Base-by-base conservation (phyloP, 1,140 invertebrate species). In the Macrotrachela quadricornifera region DNA sequence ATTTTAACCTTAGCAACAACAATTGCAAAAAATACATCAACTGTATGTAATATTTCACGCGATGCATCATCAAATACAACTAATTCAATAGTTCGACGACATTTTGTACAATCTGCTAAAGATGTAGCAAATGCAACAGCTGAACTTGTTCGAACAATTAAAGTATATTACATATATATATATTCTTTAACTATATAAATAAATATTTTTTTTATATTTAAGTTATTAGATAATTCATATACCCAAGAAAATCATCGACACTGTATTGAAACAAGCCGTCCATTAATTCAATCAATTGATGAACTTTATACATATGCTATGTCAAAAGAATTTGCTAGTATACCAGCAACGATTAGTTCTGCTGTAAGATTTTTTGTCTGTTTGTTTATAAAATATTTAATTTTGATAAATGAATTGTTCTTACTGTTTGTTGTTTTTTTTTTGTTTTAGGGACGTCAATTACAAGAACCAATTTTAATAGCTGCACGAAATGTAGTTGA, bases 111-210 rank as follows among this genome's bases (percentile, higher is more conserved):
- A 64, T 83, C 85, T 55, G 90, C 90, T 21, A 92, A 92, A 66
- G 85, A 94, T 64, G 87, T 97, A 1, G 92, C 92, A 17, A 91
- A 90, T 68, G 85, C 84, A 6, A 97, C 92, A 4, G 84, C 88
- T 0, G 78, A 78, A 58, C 73, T 97, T 9, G 90, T 97, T 1
- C 87, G 86, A 67, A 83, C 87, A 63, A 94, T 96, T 56, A 95
- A 95, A 72, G 78, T 67, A 46, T 49, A 56, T 41, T 12, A 21
- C 21, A 81, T 61, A 83, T 88, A 47, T 14, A 38, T 21, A 18
- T n/a, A 47, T 53, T 30, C 54, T 55, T 41, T n/a, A 16, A 16
- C 38, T 10, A 40, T 44, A 43, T n/a, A n/a, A n/a, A n/a, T n/a
- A n/a, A n/a, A n/a, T n/a, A n/a, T n/a, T n/a, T 15, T 40, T 15